These are phyloP conservation scores for Heterodera carotae DNA, from an alignment of 1,140 invertebrate species.

Conservation along the genomic window DNA sequence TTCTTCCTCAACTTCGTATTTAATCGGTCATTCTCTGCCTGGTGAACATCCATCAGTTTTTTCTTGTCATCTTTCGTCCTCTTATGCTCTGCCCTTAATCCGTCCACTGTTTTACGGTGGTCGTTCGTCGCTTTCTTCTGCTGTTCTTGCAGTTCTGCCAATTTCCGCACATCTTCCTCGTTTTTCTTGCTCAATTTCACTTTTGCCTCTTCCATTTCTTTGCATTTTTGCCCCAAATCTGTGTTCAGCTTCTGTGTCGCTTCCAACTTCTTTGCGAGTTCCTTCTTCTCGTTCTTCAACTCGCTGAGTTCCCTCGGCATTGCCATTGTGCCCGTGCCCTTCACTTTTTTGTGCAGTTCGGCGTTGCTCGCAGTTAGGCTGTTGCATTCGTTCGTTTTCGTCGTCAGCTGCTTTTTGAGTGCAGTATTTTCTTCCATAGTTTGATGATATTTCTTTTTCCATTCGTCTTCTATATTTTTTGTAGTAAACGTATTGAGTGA, in stretches of 20 bases:
- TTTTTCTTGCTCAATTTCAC: background rate
- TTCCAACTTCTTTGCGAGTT: background rate
- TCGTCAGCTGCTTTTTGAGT: background rate
- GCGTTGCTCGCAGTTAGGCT: background rate
- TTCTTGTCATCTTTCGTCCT: background rate
- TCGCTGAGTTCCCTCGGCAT: background rate
- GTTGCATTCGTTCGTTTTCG: background rate
- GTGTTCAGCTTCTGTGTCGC: no score
- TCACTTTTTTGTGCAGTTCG: background rate
- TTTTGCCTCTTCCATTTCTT: background rate
- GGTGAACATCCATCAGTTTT: background rate
- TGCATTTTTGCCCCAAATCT: background rate
- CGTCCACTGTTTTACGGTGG: background rate
- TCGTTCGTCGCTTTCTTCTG: background rate
- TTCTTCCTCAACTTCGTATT: background rate
- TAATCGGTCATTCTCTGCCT: background rate
- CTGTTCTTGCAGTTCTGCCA: background rate
- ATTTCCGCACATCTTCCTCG: background rate
- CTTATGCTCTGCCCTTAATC: background rate
- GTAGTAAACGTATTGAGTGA: no score
- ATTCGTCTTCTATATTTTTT: no score
- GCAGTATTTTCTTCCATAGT: background rate
- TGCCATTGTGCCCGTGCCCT: background rate
- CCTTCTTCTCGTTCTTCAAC: background rate
- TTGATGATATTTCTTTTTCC: background rate